A percentile compares a stretch with the other conserved stretches of the same genome.
These are phyloP conservation scores for Saccopteryx leptura DNA, from an alignment of 2,113 vertebrate genomes.

Conservation along the genomic window DNA sequence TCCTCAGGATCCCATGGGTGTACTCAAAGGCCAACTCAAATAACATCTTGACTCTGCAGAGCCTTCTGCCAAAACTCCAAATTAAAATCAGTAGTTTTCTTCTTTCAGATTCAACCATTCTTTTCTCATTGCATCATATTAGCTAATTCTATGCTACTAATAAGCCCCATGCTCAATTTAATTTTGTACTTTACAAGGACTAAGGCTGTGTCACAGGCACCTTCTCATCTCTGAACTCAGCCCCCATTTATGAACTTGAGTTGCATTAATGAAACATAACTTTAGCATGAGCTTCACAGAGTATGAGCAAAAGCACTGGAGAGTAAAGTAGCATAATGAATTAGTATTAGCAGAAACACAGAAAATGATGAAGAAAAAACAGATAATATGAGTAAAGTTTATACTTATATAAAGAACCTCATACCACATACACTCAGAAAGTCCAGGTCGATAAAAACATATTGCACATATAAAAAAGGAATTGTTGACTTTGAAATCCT, in stretches of 20 bases:
- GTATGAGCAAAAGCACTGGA: background rate
- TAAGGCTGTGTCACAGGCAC: background rate
- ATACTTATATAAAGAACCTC: background rate
- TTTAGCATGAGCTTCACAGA: background rate
- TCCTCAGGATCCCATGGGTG: background rate
- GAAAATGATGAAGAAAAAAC: background rate
- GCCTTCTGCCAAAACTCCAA: background rate
- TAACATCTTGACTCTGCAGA: background rate
- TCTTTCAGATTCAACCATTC: background rate
- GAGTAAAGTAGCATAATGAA: background rate
- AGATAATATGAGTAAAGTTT: background rate
- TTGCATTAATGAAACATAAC: constrained; percentile 31
- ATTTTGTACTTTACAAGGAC: background rate
- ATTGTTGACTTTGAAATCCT: background rate
- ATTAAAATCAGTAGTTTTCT: background rate
- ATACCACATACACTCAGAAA: background rate
- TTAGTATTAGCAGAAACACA: background rate
- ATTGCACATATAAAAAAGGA: background rate
- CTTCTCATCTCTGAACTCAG: background rate
- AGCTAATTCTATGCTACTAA: background rate
- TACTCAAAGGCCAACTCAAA: background rate
- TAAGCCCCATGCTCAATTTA: background rate
- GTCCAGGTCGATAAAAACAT: background rate
- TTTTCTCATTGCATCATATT: background rate
- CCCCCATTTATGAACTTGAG: background rate